Evolutionary conservation across 1,140 invertebrate species (phyloP), one percentile per base, ranked within the genome.

Genomic region (Anadara kagoshimensis): DNA sequence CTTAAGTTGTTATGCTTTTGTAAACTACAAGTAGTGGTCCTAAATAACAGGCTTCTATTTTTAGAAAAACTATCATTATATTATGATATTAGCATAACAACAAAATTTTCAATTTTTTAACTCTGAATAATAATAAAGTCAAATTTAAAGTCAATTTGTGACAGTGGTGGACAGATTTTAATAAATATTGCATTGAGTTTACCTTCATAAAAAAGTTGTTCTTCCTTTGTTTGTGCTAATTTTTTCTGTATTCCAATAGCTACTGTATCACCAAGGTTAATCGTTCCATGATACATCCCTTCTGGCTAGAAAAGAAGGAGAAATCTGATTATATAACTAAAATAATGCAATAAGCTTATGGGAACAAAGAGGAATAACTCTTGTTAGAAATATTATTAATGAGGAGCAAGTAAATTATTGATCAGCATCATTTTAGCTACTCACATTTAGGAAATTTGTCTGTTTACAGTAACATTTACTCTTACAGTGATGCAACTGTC

Each of bases 191-290:
- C 1, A 49, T 4, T 18, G 14, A 49, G 1, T 49, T 1, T 14
- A 87, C 86, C 80, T 75, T 83, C 70, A 71, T 87, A 87, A 49
- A 82, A 80, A 12, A 85, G 64, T 69, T 78, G 83, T 69, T 84
- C 85, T 12, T 69, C 57, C 44, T 69, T 29, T 24, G 72, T 80
- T 5, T 49, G 51, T 14, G 84, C 81, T 16, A 78, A 36, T 57
- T 81, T 85, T 10, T 80, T 84, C 75, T 87, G 86, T 57, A 87
- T 81, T n/a, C 82, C 85, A 24, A 87, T 76, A 7, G 86, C 86
- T 11, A 87, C 74, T 36, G 86, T 87, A 56, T 87, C 85, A 10
- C 86, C 86, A 53, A 87, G 61, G 59, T 87, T 87, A 5, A 87
- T 72, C 5, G 85, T 87, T 0, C 80, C 83, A 73, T 87, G 86